Evolutionary conservation across 2,113 vertebrate genomes (phyloP), one percentile per base, ranked within the genome.

Genomic region (Chloropsis hardwickii): DNA sequence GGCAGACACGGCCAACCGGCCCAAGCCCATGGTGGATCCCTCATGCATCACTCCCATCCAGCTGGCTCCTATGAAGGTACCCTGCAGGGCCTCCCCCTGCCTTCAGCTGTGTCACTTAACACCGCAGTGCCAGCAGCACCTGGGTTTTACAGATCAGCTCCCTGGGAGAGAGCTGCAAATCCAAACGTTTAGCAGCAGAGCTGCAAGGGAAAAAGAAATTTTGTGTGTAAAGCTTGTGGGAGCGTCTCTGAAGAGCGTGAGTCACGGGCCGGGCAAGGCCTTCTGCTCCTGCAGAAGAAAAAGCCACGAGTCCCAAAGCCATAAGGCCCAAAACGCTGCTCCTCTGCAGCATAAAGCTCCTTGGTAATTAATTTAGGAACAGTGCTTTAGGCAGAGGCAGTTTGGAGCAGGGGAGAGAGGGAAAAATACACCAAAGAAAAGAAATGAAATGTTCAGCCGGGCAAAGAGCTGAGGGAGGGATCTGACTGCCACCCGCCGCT

Each of bases 11-110:
- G 99, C 99, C 88, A 99, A 99, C 97, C 97, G 99, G 39, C 99
- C 99, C 0, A 99, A 99, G 97, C 99, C 99, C 86, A 99, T 99
- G 99, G 99, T 99, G 94, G 99, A 99, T 97, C 99, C 99, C 11
- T 99, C 99, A 42, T 99, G 99, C 96, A 99, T 99, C 97, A 99
- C 99, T 12, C 99, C 99, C 88, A 99, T 99, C 82, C 99, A 99
- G 95, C 98, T 99, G 67, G 99, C 99, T 8, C 99, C 99, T 47
- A 99, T 99, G 99, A 99, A 99, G 99, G 99, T 99, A 99, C 13
- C 13, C 37, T 37, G 37, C 37, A 37, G 37, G 37, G 37, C 37
- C 37, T 37, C 37, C 37, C 37, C 37, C 37, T 37, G 37, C 37
- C 37, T 37, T 37, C 37, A 37, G 37, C 37, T 37, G 37, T 37